A percentile compares a stretch with the other conserved stretches of the same genome.
Conservation (phyloP, 64 coral and sea anemone genomes). For the Montipora capricornis region DNA sequence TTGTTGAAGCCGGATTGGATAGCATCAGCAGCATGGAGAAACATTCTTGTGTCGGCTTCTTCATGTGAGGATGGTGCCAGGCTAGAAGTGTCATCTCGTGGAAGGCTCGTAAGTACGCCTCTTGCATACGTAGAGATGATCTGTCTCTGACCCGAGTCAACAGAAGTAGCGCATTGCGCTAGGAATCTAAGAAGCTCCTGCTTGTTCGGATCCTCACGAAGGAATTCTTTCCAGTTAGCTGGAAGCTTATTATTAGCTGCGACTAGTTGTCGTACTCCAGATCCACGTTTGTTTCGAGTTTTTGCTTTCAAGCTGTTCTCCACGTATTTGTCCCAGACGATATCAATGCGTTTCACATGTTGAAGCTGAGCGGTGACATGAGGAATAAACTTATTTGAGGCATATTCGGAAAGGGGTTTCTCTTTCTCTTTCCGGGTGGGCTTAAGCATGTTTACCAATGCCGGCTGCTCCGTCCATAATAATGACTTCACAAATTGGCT, state of each 20-base stretch:
- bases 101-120: too few relatives aligned
- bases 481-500: neutral
- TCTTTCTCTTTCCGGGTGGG: neutral
- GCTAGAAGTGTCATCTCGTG: too few relatives aligned
- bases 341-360: constrained; percentile 25
- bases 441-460: constrained; percentile 46
- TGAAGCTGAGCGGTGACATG: constrained; percentile 36
- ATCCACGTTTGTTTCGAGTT: constrained; percentile 21
- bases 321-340: constrained; percentile 60
- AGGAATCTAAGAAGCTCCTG: constrained; percentile 35
- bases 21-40: too few relatives aligned
- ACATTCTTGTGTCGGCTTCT: too few relatives aligned
- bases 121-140: neutral
- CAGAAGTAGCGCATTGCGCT: neutral
- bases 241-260: neutral
- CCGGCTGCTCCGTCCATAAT: constrained; percentile 17
- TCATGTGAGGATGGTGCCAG: too few relatives aligned
- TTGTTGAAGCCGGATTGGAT: too few relatives aligned
- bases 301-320: constrained; percentile 53
- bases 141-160: neutral
- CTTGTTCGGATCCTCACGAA: constrained; percentile 35
- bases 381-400: constrained; percentile 15
- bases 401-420: constrained; percentile 52
- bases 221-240: constrained; percentile 40
- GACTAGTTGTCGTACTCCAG: constrained; percentile 33